Evolutionary conservation across 2,797 vertebrate species (phyloP).

Genomic region (Ispidina picta): DNA sequence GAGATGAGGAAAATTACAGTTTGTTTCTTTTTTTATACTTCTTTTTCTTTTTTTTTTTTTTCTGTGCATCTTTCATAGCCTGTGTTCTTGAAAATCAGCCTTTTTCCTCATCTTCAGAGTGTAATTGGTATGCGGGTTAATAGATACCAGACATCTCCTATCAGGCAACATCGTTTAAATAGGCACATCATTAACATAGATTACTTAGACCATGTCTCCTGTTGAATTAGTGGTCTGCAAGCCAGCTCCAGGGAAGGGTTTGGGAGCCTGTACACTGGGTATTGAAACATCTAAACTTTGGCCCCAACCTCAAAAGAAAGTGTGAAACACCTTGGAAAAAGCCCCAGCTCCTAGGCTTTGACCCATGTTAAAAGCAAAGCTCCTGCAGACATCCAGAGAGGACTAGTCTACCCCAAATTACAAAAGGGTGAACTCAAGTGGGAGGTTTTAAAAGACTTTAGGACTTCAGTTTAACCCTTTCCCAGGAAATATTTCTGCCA

Average conservation of each 20-base stretch:
- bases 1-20: background rate
- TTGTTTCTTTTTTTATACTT: background rate
- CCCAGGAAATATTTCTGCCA: background rate
- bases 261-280: background rate
- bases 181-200: constrained; percentile 56
- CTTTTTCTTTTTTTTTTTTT: background rate
- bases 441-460: background rate
- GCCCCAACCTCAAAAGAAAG: constrained; percentile 57
- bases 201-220: constrained; percentile 52
- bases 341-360: constrained; percentile 14
- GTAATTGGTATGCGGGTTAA: background rate
- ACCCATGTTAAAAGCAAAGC: background rate
- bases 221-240: constrained; percentile 48
- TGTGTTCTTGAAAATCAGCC: background rate
- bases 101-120: background rate
- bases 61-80: background rate
- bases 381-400: constrained; percentile 35
- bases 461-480: constrained; percentile 4
- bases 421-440: background rate
- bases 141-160: constrained; percentile 17
- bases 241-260: constrained; percentile 30
- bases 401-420: background rate
- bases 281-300: constrained; percentile 55
- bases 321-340: constrained; percentile 33
- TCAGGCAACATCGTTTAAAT: constrained; percentile 55